Evolutionary conservation across 2,113 vertebrate species (phyloP).

Genomic region (Cyprinodon tularosa): DNA sequence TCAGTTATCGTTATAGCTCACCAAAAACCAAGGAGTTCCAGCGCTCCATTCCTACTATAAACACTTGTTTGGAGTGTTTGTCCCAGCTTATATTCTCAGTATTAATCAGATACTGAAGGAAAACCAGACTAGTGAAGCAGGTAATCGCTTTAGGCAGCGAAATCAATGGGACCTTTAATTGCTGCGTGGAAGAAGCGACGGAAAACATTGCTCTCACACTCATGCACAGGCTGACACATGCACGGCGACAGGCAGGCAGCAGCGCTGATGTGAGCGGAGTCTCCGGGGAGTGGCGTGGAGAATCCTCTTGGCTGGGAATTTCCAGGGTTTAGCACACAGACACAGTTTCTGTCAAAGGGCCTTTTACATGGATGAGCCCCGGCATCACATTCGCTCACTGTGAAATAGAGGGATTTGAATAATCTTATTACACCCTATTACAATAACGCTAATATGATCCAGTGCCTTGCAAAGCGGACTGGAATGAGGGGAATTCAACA

Average conservation of each 20-base stretch:
- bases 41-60: neutral
- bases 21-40: neutral
- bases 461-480: conserved; percentile 54
- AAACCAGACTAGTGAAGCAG: conserved; percentile 60
- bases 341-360: conserved; percentile 71
- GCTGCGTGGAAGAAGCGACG: conserved; percentile 55
- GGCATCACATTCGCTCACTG: conserved; percentile 66
- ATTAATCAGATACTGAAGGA: conserved; percentile 51
- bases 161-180: conserved; percentile 73
- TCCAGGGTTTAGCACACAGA: conserved; percentile 74
- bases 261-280: conserved; percentile 57
- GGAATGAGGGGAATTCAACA: conserved; percentile 27
- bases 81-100: conserved; percentile 9
- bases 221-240: conserved; percentile 10
- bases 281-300: conserved; percentile 71
- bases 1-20: neutral
- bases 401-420: conserved; percentile 80
- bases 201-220: conserved; percentile 25
- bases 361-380: conserved; percentile 71
- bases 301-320: conserved; percentile 76
- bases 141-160: conserved; percentile 67
- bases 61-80: neutral
- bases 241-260: conserved; percentile 35
- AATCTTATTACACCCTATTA: conserved; percentile 79
- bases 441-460: conserved; percentile 74